A percentile compares a stretch with the other conserved stretches of the same genome.
Evolutionary conservation across 30 jellyfish, hydroid and myxozoan genomes (phyloP).

Genomic region (Hydractinia echinata): DNA sequence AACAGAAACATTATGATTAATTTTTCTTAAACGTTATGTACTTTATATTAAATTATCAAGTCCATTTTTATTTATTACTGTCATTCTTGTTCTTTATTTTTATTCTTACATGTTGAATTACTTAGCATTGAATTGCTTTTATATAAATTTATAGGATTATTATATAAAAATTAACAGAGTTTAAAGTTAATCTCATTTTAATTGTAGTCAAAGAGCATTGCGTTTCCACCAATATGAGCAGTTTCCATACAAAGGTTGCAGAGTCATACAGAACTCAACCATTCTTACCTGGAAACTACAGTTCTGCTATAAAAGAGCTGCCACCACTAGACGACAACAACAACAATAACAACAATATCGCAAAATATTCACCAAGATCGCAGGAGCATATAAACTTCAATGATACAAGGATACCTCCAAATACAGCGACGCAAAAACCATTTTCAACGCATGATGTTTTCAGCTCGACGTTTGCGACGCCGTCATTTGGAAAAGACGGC

Average conservation of each 20-base stretch:
- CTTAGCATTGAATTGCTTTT: not conserved
- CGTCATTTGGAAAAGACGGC: conserved; percentile 5
- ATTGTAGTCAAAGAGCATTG: conserved; percentile 11
- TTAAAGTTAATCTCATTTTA: conserved; percentile 4
- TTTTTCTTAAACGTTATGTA: no score
- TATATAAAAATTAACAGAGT: conserved; percentile 6
- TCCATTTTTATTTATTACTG: no score
- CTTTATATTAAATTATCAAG: no score
- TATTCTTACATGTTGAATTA: no score
- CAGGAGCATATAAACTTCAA: not conserved
- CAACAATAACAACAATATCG: not conserved
- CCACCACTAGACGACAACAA: conserved; percentile 28
- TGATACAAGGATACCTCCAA: not conserved
- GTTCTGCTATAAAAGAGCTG: not conserved
- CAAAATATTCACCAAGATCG: not conserved
- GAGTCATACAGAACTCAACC: conserved; percentile 1
- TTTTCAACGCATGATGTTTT: not conserved
- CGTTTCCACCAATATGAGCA: conserved; percentile 6
- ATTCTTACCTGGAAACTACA: not conserved
- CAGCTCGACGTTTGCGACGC: not conserved
- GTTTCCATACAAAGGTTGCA: conserved; percentile 2
- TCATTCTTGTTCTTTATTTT: no score
- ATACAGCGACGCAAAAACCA: not conserved
- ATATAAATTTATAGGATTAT: not conserved
- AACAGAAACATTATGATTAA: no score